phyloP scores from a whole-genome alignment of 2,888 invertebrate genomes.

The Altica lythri region DNA sequence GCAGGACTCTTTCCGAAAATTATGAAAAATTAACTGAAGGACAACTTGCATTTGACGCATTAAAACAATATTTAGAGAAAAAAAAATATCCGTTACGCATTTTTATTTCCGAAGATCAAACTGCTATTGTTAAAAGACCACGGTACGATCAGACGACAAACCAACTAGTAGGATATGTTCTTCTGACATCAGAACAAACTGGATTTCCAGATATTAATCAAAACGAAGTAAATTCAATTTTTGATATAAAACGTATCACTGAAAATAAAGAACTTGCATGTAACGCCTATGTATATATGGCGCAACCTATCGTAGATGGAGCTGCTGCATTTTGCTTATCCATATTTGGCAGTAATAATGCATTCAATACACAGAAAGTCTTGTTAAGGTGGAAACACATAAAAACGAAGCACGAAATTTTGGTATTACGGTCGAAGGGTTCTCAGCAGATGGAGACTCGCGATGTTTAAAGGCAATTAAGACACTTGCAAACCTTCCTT shows the following conservation, averaged over 20 bases:
- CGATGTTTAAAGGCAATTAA: constrained; percentile 35
- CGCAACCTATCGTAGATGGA: constrained; percentile 26
- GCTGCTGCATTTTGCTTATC: constrained; percentile 29
- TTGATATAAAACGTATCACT: constrained; percentile 22
- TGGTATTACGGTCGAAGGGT: constrained; percentile 30
- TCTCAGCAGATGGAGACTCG: constrained; percentile 36
- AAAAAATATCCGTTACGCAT: constrained; percentile 2
- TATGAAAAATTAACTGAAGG: background rate
- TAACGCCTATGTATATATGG: constrained; percentile 31
- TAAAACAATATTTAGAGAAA: constrained; percentile 6
- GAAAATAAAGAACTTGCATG: constrained; percentile 8
- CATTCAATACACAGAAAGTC: constrained; percentile 24
- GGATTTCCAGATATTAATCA: constrained; percentile 20
- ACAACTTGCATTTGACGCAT: background rate
- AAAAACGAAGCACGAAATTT: constrained; percentile 12
- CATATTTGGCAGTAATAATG: constrained; percentile 31
- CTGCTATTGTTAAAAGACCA: constrained; percentile 17
- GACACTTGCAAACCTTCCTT: constrained; percentile 1
- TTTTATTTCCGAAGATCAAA: constrained; percentile 24
- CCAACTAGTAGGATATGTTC: constrained; percentile 24
- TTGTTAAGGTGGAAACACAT: constrained; percentile 25
- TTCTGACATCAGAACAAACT: constrained; percentile 4
- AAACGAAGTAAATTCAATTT: constrained; percentile 18
- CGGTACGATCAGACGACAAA: constrained; percentile 25
- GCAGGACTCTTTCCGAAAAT: background rate